Percentiles rank a stretch among this genome's conserved stretches.
Conservation (phyloP, 1,140 invertebrate species). For the Musca vetustissima region DNA sequence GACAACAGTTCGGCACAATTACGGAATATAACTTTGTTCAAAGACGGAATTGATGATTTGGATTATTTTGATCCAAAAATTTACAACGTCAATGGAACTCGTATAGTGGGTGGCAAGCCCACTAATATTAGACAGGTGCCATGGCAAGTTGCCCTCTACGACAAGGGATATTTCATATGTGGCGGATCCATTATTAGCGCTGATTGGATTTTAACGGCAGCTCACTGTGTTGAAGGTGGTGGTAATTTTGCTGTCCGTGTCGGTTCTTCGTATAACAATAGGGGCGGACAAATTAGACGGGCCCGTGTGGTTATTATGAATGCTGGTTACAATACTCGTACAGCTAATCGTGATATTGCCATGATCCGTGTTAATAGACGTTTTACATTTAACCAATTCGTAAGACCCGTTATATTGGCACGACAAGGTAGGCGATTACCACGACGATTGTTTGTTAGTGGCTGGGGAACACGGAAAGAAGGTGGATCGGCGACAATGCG, state of each 20-base stretch:
- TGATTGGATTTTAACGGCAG: constrained; percentile 5
- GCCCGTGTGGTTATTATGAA: neutral
- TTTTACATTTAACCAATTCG: neutral
- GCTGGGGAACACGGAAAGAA: neutral
- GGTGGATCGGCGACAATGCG: neutral
- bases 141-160: neutral
- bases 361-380: neutral
- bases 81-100: neutral
- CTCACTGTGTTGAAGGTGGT: neutral
- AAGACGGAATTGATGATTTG: too few relatives aligned
- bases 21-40: too few relatives aligned
- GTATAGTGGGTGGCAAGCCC: neutral
- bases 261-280: neutral
- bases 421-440: neutral
- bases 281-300: neutral
- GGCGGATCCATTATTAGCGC: neutral
- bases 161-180: neutral
- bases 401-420: neutral
- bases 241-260: neutral
- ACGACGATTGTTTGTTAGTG: neutral
- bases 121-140: neutral
- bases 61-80: too few relatives aligned
- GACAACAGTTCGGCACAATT: too few relatives aligned
- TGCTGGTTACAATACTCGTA: neutral
- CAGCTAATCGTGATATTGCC: neutral